Percentiles rank a stretch among this genome's conserved stretches.
Evolutionary conservation across 2,888 invertebrate genomes (phyloP).

Genomic region (Hecatera dysodea): DNA sequence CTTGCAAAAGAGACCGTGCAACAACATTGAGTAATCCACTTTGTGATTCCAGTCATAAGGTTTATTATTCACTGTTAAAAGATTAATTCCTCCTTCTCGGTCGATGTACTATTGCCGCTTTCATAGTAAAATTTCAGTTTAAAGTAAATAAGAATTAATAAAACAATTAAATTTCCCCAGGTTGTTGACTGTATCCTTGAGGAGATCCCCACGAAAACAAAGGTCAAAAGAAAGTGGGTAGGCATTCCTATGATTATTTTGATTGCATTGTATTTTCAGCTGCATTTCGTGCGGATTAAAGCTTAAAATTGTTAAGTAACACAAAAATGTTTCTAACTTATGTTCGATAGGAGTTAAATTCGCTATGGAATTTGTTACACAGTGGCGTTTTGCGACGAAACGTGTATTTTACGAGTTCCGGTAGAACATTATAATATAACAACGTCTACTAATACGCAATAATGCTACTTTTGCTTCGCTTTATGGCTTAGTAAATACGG

Average conservation of each 20-base stretch:
- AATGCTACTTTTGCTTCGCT: slow-evolving; percentile 36
- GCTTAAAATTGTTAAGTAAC: slow-evolving; percentile 42
- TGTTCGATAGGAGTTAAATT: slow-evolving; percentile 2
- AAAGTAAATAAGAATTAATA: slow-evolving; percentile 11
- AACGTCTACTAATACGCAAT: slow-evolving; percentile 20
- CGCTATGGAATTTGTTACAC: background rate
- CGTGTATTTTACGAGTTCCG: background rate
- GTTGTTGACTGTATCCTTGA: slow-evolving; percentile 45
- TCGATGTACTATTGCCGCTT: background rate
- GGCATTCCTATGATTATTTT: slow-evolving; percentile 39
- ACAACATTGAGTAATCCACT: background rate
- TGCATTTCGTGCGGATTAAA: slow-evolving; percentile 3
- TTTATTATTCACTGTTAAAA: background rate
- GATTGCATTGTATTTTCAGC: slow-evolving; percentile 36
- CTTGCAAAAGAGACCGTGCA: background rate
- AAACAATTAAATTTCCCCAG: slow-evolving; percentile 36
- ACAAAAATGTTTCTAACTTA: slow-evolving; percentile 34
- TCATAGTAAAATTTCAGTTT: background rate
- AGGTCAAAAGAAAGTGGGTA: slow-evolving; percentile 41
- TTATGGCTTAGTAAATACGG: slow-evolving; percentile 12
- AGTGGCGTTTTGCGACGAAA: background rate
- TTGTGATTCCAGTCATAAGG: background rate
- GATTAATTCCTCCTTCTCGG: background rate
- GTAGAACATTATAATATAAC: background rate
- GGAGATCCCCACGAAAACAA: slow-evolving; percentile 43